Evolutionary conservation across 2,888 invertebrate genomes (phyloP).

Genomic region (Formica aserva): DNA sequence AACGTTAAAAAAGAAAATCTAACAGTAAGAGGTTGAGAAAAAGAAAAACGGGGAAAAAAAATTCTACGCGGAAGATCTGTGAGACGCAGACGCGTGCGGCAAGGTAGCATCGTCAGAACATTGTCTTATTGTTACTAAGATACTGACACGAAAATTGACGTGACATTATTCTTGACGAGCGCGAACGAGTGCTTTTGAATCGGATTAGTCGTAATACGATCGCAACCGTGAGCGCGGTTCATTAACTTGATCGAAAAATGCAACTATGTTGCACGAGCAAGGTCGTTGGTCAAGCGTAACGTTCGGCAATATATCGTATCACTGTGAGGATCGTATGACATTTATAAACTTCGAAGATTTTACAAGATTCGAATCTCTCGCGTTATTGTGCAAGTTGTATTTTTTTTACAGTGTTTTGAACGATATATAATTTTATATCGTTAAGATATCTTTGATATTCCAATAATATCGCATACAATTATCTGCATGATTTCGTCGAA

Average conservation of each 20-base stretch:
- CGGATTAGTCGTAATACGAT: conserved; percentile 32
- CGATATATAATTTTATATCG: conserved; percentile 1
- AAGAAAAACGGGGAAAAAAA: conserved; percentile 32
- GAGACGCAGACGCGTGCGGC: neutral
- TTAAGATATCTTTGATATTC: neutral
- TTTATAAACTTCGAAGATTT: neutral
- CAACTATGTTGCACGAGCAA: conserved; percentile 16
- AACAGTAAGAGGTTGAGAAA: conserved; percentile 52
- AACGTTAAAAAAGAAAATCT: conserved; percentile 76
- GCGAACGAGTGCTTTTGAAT: conserved; percentile 33
- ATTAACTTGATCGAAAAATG: conserved; percentile 25
- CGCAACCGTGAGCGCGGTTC: conserved; percentile 7
- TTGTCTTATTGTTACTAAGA: neutral
- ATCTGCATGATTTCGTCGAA: conserved; percentile 12
- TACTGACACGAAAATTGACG: neutral
- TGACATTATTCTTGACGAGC: neutral
- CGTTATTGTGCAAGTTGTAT: neutral
- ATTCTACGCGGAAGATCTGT: neutral
- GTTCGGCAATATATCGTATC: neutral
- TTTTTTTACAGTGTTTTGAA: neutral
- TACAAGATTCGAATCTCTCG: neutral
- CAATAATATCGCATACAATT: neutral
- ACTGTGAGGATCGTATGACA: neutral
- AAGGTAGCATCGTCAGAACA: neutral
- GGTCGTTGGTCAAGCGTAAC: conserved; percentile 13